A percentile compares a stretch with the other conserved stretches of the same genome.
Conservation (phyloP, 2,797 vertebrate genomes). For the Lates japonicus region DNA sequence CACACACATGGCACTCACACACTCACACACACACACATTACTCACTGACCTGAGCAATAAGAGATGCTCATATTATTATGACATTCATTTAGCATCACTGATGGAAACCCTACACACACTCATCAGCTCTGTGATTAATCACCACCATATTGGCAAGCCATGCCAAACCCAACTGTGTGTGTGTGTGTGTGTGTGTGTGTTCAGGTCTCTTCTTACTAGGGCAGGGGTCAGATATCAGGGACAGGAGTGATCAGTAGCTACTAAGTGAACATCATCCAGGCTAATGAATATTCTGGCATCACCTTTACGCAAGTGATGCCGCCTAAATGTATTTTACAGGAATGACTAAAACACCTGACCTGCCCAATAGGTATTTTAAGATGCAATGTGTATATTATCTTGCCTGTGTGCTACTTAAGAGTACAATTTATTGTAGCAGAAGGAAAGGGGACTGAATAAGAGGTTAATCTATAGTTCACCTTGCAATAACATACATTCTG, state of each 20-base stretch:
- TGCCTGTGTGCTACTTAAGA: not conserved
- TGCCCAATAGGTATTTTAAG: constrained; percentile 15
- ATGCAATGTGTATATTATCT: not conserved
- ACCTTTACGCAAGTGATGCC: constrained; percentile 45
- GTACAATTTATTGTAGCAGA: not conserved
- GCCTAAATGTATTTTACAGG: constrained; percentile 47
- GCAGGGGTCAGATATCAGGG: constrained; percentile 81
- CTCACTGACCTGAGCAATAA: constrained; percentile 75
- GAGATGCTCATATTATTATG: constrained; percentile 77
- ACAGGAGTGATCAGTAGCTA: constrained; percentile 74
- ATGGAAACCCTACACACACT: constrained; percentile 71
- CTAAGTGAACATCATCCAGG: constrained; percentile 73
- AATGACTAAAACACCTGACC: constrained; percentile 41
- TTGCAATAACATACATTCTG: not conserved
- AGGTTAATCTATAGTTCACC: not conserved
- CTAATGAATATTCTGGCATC: constrained; percentile 71
- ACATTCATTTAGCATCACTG: constrained; percentile 77
- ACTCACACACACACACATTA: constrained; percentile 37
- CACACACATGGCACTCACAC: constrained; percentile 25
- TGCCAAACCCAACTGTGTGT: constrained; percentile 68
- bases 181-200: constrained; percentile 28
- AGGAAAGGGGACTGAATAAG: fast-evolving
- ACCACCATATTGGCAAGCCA: constrained; percentile 71
- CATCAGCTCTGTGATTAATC: constrained; percentile 80
- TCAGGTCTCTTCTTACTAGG: constrained; percentile 71